phyloP scores from a whole-genome alignment of 2,113 vertebrate genomes.

The Pandion haliaetus region DNA sequence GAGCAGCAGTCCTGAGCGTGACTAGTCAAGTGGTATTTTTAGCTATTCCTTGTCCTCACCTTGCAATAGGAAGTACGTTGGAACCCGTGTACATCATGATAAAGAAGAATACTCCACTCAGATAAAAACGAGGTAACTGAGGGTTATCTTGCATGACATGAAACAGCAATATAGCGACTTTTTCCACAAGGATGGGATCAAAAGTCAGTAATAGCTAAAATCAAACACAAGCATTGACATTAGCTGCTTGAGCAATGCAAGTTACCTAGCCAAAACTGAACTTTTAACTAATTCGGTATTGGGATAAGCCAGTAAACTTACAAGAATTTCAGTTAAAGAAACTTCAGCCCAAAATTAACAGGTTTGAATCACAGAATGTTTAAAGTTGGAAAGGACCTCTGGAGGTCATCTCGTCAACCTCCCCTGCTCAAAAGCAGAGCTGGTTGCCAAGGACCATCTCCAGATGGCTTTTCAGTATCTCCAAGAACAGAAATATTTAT shows the following conservation, averaged over 20 bases:
- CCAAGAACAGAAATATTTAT: not conserved
- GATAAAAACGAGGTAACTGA: conserved; percentile 94
- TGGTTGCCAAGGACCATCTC: not conserved
- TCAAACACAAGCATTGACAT: not conserved
- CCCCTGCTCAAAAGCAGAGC: not conserved
- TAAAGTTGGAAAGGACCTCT: not conserved
- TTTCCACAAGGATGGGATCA: conserved; percentile 98
- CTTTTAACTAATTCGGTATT: not conserved
- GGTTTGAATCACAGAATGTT: not conserved
- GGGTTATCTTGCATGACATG: conserved; percentile 98
- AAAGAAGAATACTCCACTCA: conserved; percentile 97
- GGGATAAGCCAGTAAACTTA: not conserved
- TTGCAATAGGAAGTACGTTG: conserved; percentile 96
- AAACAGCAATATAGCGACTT: conserved; percentile 90
- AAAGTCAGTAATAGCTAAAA: conserved; percentile 95
- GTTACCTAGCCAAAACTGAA: not conserved
- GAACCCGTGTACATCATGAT: conserved; percentile 99
- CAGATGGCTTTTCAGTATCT: not conserved
- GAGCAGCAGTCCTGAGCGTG: not conserved
- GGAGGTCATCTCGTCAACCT: not conserved
- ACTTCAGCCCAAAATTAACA: not conserved
- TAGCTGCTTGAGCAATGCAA: not conserved
- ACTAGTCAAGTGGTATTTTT: not conserved
- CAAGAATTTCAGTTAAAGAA: not conserved
- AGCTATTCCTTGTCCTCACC: conserved; percentile 74